Evolutionary conservation across 1,140 invertebrate species (phyloP).

Genomic region (Glossosoma conforme): DNA sequence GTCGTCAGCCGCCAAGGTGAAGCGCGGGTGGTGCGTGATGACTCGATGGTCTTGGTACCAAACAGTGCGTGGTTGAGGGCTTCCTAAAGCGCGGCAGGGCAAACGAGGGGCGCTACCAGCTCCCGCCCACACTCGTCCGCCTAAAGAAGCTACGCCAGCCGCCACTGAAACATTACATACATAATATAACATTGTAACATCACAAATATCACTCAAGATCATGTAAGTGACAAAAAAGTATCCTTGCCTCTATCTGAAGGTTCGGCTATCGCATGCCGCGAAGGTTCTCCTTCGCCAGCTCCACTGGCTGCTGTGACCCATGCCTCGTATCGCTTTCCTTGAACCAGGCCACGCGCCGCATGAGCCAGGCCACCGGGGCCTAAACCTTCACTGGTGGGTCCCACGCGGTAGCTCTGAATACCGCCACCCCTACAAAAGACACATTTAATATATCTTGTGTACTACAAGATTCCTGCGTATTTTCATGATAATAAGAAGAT

Average conservation of each 20-base stretch:
- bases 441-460: neutral
- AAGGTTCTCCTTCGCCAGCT: conserved; percentile 65
- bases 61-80: conserved; percentile 58
- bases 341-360: conserved; percentile 58
- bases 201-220: neutral
- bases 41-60: conserved; percentile 60
- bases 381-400: neutral
- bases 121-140: conserved; percentile 40
- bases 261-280: conserved; percentile 38
- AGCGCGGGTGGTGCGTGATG: conserved; percentile 57
- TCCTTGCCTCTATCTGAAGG: conserved; percentile 41
- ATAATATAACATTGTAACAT: neutral
- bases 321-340: conserved; percentile 71
- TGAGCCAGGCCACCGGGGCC: conserved; percentile 37
- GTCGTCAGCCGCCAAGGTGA: conserved; percentile 57
- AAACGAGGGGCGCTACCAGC: conserved; percentile 44
- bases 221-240: neutral
- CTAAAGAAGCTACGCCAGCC: conserved; percentile 44
- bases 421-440: conserved; percentile 12
- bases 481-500: conserved; percentile 26
- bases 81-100: conserved; percentile 57
- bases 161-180: conserved; percentile 35
- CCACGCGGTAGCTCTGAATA: conserved; percentile 23
- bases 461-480: conserved; percentile 7
- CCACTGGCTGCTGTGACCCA: conserved; percentile 78